Conservation (phyloP, 2,888 invertebrate species). For the Panzeria rudis region DNA sequence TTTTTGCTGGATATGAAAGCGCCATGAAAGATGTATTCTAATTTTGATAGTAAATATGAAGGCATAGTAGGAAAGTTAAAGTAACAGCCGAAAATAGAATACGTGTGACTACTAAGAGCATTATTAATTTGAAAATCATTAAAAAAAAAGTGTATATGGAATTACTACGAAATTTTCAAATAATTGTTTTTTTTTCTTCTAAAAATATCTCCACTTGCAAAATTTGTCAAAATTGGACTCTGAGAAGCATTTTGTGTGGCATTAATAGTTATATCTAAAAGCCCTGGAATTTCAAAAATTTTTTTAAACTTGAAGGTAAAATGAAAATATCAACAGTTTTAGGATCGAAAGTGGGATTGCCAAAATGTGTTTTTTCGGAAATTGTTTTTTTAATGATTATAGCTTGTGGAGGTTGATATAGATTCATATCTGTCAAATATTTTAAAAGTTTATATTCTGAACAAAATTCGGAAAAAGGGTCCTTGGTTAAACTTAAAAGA, state of each 20-base stretch:
- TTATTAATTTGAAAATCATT: constrained; percentile 64
- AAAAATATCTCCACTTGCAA: constrained; percentile 49
- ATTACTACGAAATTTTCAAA: constrained; percentile 26
- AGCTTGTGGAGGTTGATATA: constrained; percentile 32
- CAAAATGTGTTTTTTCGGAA: constrained; percentile 17
- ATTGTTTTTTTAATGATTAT: constrained; percentile 24
- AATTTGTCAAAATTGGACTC: constrained; percentile 27
- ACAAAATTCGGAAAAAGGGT: neutral
- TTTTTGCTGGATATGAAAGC: constrained; percentile 66
- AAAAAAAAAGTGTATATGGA: constrained; percentile 53
- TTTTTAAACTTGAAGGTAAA: constrained; percentile 47
- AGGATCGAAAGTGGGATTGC: constrained; percentile 36
- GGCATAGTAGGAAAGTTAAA: constrained; percentile 45
- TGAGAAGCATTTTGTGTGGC: constrained; percentile 47
- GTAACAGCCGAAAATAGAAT: constrained; percentile 53
- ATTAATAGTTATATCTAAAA: constrained; percentile 46
- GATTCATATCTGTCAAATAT: neutral
- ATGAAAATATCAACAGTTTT: constrained; percentile 50
- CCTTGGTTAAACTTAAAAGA: neutral
- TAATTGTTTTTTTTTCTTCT: constrained; percentile 33
- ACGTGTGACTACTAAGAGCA: constrained; percentile 38
- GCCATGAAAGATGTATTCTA: constrained; percentile 70
- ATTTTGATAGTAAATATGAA: constrained; percentile 69
- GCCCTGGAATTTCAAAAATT: constrained; percentile 58
- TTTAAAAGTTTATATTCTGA: constrained; percentile 10